Base-by-base conservation (phyloP, 30 jellyfish, hydroid and myxozoan species). In the Pelagia noctiluca region DNA sequence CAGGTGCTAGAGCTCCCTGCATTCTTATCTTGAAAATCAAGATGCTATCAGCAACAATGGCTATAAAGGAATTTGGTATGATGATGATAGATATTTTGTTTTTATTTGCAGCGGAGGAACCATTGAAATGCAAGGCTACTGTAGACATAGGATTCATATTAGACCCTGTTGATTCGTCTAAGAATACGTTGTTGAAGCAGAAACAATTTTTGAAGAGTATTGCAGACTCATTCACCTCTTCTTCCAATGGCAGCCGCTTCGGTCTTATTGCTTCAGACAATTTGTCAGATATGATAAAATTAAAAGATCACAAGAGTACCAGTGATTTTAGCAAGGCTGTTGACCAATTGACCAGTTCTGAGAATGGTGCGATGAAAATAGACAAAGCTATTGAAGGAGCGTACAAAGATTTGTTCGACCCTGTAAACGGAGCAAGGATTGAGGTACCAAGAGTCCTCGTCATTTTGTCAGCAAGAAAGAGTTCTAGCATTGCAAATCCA, bases 361-460 rank as follows among this genome's bases (percentile, higher is more conserved):
- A 50, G 22, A 0, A 31, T 25, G 84, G 71, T 42, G 73, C 85
- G 2, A 70, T 61, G 19, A 50, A 85, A 32, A 62, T 84, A 0
- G 94, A 84, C 78, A 61, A 46, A 34, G 94, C 88, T 18, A 24
- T 84, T 70, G 63, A 46, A 38, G 30, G 35, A 34, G 84, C 83
- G 1, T 71, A 16, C 57, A 57, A 72, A 24, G 86, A 62, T 13
- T 22, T 84, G 94, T 84, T 84, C 74, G 31, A 38, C 50, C 67
- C 57, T 42, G 76, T 33, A 13, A 38, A 84, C 35, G 94, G 94
- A 53, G 57, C 52, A 86, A 67, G 92, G 48, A 11, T 35, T 24
- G 62, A 82, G 23, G 86, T 69, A 29, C 92, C 92, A 42, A 38
- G 61, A 54, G 77, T 82, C 8, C 83, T 84, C 23, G 48, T 84